Base-by-base conservation (phyloP, 1,140 invertebrate genomes). In the Chrysomallon squamiferum region DNA sequence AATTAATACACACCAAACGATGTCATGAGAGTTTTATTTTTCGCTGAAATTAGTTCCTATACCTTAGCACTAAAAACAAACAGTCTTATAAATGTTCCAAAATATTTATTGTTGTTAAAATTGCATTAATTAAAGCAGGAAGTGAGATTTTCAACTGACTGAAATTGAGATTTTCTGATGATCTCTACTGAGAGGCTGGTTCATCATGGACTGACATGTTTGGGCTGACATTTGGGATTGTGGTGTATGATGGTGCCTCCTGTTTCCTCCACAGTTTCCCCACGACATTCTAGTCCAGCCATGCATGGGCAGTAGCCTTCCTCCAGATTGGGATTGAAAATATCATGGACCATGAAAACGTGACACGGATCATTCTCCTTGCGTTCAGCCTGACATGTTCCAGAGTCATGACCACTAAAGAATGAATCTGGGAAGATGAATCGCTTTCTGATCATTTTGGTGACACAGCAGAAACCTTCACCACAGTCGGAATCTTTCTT, bases 321-420 rank as follows among this genome's bases (percentile, higher is more conserved):
- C 27, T 54, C 68, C 33, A 72, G 49, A 13, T 72, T 62, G 13
- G 63, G 65, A 62, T 72, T 72, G 29, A 72, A 68, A 22, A 72
- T 68, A 15, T 72, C 70, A 38, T 72, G 70, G 7, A 58, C 58
- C 59, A 68, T 62, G 52, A 68, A 68, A 20, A 65, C 62, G 57
- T 61, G 41, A n/a, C 70, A 72, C 1, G 62, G 49, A 33, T 72
- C 62, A 47, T 68, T 68, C 70, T 68, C 45, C 49, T 41, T 52
- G 52, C 58, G 58, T 1, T 52, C 22, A 15, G 62, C 47, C 25
- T 65, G 22, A 27, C 67, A 69, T n/a, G 11, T 45, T 15, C 67
- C 67, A n/a, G 45, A 33, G 13, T 69, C 59, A 45, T 69, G 67
- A 30, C 50, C 30, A n/a, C 35, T 33, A 35, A 56, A 35, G 15